Base-by-base conservation (phyloP, 2,797 vertebrate genomes). In the Choloepus didactylus region DNA sequence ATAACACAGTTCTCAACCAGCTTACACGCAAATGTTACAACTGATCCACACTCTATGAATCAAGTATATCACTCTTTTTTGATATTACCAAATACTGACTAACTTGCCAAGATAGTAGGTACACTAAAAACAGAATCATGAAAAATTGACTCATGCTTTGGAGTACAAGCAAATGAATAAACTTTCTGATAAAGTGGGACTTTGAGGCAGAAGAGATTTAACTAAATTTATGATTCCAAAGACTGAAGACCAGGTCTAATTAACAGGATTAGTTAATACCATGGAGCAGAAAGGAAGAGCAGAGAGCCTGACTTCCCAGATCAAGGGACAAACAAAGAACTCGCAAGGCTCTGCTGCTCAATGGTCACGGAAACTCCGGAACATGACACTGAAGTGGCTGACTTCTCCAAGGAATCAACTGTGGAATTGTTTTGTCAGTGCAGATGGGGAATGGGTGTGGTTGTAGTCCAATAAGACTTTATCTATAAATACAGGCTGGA, bases 191-290 rank as follows among this genome's bases (percentile, higher is more conserved):
- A 41, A 62, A 51, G 49, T 16, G 41, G 56, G 38, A 75, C n/a
- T 56, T n/a, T 15, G 35, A 56, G 15, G 89, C 25, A 54, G 21
- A 73, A 44, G 86, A 86, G 9, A 12, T 10, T 27, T 6, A 14
- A 60, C 29, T 25, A 59, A 82, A 75, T 21, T 27, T 6, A 25
- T 15, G 62, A 64, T 2, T 5, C 51, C 9, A 2, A 75, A 29
- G 35, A 21, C 7, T 5, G 4, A 23, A 46, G 11, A 81, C 3
- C 60, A 27, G 44, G 16, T 5, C 5, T 44, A 44, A 44, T 44
- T 12, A 25, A 44, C 19, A 76, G 9, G 25, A 54, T 6, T 25
- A 2, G 54, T 6, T 25, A 2, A 1, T 1, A 12, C 64, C 2
- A 19, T 35, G 59, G 82, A 38, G 81, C 18, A 18, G 11, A 9